phyloP scores from a whole-genome alignment of 2,113 vertebrate genomes.

The Amphiprion ocellaris region DNA sequence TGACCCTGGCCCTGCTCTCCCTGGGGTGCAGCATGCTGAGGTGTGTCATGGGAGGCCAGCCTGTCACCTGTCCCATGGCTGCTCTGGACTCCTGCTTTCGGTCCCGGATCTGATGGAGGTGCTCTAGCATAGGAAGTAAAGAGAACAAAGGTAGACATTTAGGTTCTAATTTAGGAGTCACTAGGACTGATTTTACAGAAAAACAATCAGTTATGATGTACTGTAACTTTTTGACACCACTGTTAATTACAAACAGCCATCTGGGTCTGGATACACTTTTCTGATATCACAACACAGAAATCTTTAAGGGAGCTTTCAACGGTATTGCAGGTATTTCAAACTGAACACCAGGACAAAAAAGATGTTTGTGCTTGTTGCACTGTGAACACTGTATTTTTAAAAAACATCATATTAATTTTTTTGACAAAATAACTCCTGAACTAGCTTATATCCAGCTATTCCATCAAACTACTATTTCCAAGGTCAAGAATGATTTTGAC shows the following conservation, averaged over 20 bases:
- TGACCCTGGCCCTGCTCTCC: slow-evolving; percentile 78
- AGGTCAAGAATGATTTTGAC: too few relatives aligned
- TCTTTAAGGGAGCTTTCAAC: background rate
- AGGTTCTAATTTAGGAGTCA: background rate
- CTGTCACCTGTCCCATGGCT: slow-evolving; percentile 76
- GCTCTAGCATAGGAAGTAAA: slow-evolving; percentile 70
- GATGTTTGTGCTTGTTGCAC: too few relatives aligned
- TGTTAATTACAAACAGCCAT: background rate
- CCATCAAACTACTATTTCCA: too few relatives aligned
- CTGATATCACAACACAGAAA: background rate
- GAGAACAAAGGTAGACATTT: slow-evolving; percentile 24
- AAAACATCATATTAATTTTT: too few relatives aligned
- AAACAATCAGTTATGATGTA: background rate
- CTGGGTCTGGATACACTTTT: background rate
- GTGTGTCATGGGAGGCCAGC: slow-evolving; percentile 77
- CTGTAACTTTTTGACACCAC: background rate
- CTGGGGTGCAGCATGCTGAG: slow-evolving; percentile 53
- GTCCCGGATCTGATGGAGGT: slow-evolving; percentile 74
- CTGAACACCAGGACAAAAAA: too few relatives aligned
- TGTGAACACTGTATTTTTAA: too few relatives aligned
- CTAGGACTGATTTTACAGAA: slow-evolving; percentile 5
- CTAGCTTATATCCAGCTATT: too few relatives aligned
- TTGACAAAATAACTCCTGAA: too few relatives aligned
- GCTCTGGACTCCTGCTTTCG: slow-evolving; percentile 75
- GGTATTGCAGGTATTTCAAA: too few relatives aligned